Evolutionary conservation across 2,113 vertebrate genomes (phyloP).

Genomic region (Calyptommatus sinebrachiatus): DNA sequence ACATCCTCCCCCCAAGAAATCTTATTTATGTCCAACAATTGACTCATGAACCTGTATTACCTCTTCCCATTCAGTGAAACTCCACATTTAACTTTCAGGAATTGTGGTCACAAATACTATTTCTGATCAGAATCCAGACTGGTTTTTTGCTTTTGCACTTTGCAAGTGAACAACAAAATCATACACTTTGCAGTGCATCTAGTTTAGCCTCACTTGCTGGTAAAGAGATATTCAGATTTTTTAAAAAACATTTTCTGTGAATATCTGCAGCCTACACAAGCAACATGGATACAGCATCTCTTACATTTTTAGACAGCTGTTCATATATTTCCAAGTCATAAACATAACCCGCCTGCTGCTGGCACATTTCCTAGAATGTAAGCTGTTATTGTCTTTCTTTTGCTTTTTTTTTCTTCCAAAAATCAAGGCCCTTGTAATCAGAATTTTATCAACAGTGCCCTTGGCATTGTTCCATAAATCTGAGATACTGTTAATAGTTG

Average conservation of each 20-base stretch:
- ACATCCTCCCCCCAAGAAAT: too few species aligned
- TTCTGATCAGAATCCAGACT: too few species aligned
- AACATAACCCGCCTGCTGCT: constrained; percentile 7
- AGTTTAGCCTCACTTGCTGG: not conserved
- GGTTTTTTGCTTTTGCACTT: too few species aligned
- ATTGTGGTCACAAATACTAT: too few species aligned
- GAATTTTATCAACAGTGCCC: not conserved
- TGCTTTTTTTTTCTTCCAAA: not conserved
- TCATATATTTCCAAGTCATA: constrained; percentile 16
- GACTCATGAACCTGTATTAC: too few species aligned
- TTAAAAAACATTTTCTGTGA: not conserved
- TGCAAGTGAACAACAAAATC: not conserved
- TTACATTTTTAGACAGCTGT: not conserved
- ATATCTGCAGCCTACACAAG: not conserved
- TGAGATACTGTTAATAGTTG: not conserved
- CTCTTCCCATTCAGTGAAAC: too few species aligned
- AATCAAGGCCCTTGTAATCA: not conserved
- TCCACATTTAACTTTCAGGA: too few species aligned
- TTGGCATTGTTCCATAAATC: not conserved
- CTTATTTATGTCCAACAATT: too few species aligned
- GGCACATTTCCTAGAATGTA: not conserved
- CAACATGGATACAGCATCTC: not conserved
- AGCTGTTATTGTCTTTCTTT: not conserved
- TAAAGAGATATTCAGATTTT: not conserved
- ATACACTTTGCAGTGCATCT: not conserved